phyloP scores from a whole-genome alignment of 2,888 invertebrate species.

The Acanthopleura granulata region DNA sequence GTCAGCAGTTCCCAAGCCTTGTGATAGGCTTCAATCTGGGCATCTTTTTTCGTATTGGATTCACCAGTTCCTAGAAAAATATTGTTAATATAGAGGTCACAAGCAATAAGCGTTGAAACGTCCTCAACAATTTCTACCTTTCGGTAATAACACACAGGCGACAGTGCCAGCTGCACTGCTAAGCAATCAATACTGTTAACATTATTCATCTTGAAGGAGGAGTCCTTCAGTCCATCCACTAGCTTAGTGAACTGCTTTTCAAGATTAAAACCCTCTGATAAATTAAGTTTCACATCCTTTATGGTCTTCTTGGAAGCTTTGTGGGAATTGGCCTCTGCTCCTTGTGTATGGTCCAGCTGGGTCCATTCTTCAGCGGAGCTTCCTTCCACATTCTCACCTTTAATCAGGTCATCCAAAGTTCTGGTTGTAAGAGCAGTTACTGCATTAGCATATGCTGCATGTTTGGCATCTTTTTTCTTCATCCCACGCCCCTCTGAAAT shows the following conservation, averaged over 20 bases:
- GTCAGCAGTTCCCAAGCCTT: slow-evolving; percentile 39
- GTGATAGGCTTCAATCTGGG: slow-evolving; percentile 40
- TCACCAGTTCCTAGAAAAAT: slow-evolving; percentile 42
- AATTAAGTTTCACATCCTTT: background rate
- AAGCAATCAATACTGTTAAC: slow-evolving; percentile 43
- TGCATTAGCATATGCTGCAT: slow-evolving; percentile 38
- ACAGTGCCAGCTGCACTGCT: slow-evolving; percentile 38
- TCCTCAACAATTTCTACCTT: slow-evolving; percentile 22
- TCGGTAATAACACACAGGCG: slow-evolving; percentile 43
- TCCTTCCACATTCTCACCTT: slow-evolving; percentile 30
- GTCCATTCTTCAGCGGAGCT: slow-evolving; percentile 1
- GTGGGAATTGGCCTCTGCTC: background rate
- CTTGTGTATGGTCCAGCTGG: background rate
- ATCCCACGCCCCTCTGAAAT: slow-evolving; percentile 37
- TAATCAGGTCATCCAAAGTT: slow-evolving; percentile 30
- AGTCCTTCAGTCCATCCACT: slow-evolving; percentile 34
- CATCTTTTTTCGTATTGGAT: slow-evolving; percentile 34
- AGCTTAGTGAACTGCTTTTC: slow-evolving; percentile 35
- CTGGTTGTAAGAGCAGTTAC: slow-evolving; percentile 33
- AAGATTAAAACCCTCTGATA: background rate
- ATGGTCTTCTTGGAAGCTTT: background rate
- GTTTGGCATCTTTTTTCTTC: slow-evolving; percentile 43
- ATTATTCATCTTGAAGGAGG: slow-evolving; percentile 32
- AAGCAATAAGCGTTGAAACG: slow-evolving; percentile 23
- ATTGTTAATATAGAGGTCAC: slow-evolving; percentile 50